Conservation (phyloP, 2,888 invertebrate species). For the Electrophaes corylata region DNA sequence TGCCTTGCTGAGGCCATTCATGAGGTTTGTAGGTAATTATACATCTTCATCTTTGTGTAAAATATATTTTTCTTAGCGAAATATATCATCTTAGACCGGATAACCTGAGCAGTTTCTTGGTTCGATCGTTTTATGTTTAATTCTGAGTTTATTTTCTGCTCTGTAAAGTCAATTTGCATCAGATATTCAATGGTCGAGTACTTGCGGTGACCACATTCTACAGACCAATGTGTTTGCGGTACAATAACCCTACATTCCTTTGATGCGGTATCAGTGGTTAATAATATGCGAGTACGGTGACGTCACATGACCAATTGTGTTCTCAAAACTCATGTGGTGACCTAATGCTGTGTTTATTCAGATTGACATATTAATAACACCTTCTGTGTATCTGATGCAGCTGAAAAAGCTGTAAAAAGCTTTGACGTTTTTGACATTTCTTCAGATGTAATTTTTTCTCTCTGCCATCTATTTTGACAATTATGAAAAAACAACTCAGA, state of each 20-base stretch:
- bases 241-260: conserved; percentile 64
- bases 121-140: no score
- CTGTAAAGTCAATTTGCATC: not conserved
- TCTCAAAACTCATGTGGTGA: conserved; percentile 17
- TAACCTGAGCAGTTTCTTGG: no score
- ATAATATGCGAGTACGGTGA: conserved; percentile 43
- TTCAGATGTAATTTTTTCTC: no score
- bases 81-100: no score
- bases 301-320: conserved; percentile 44
- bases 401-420: not conserved
- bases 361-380: not conserved
- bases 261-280: conserved; percentile 54
- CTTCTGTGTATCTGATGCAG: not conserved
- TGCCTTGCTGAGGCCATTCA: no score
- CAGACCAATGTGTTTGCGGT: conserved; percentile 35
- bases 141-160: not conserved
- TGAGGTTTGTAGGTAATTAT: no score
- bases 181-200: conserved; percentile 10
- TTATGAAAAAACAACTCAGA: no score
- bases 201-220: conserved; percentile 15
- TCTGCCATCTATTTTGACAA: no score
- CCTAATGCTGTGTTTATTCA: not conserved
- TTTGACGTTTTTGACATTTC: no score
- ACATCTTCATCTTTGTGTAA: no score
- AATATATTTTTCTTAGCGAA: no score